phyloP scores from a whole-genome alignment of 2,797 vertebrate species.

The Pseudochirops cupreus region DNA sequence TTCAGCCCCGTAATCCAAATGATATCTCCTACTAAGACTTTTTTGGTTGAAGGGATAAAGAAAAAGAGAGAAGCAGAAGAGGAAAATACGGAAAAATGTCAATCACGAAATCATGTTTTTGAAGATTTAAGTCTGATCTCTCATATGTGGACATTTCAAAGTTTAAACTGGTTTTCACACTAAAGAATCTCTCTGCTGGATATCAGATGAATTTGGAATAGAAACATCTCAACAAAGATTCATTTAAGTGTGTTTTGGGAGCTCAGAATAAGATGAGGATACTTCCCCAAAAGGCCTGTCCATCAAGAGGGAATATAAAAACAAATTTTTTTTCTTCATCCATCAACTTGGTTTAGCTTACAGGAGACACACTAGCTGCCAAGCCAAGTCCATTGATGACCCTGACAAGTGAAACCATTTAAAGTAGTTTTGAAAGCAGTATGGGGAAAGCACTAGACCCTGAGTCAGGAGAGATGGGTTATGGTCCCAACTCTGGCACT shows the following conservation, averaged over 20 bases:
- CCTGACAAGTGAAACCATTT: not conserved
- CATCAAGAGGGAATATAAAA: slow-evolving; percentile 14
- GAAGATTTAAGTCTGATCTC: not conserved
- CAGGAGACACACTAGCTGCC: not conserved
- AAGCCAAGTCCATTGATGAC: not conserved
- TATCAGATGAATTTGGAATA: not conserved
- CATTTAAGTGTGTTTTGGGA: slow-evolving; percentile 21
- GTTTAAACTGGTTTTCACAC: not conserved
- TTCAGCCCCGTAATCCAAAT: not conserved
- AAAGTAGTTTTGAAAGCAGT: not conserved
- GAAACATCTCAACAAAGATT: not conserved
- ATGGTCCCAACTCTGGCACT: not conserved
- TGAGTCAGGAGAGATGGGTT: not conserved
- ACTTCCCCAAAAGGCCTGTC: not conserved
- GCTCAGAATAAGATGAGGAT: not conserved
- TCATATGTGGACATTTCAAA: not conserved
- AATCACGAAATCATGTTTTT: not conserved
- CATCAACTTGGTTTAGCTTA: not conserved
- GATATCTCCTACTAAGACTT: not conserved
- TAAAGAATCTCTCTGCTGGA: not conserved
- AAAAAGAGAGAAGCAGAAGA: not conserved
- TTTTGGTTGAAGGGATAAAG: not conserved
- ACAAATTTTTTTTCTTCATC: not conserved
- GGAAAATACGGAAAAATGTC: not conserved
- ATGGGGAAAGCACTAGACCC: not conserved